Conservation (phyloP, 2,797 vertebrate genomes). For the Gymnoscopelus microlampas region DNA sequence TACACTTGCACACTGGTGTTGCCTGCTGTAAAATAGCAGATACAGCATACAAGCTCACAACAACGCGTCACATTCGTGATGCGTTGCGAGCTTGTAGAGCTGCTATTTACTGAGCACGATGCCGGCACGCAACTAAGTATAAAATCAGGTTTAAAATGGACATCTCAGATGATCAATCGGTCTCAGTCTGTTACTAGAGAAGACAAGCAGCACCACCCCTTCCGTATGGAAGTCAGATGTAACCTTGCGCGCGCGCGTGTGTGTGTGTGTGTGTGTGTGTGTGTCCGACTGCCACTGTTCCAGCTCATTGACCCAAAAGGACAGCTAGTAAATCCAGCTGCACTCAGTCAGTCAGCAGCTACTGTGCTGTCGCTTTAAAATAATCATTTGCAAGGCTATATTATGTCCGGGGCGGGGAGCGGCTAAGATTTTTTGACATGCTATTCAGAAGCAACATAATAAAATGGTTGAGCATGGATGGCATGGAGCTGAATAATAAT, state of each 20-base stretch:
- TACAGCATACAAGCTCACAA: no score
- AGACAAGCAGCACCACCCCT: constrained; percentile 21
- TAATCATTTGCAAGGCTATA: background rate
- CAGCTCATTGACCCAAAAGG: background rate
- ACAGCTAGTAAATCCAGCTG: constrained; percentile 6
- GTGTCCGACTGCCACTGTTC: constrained; percentile 27
- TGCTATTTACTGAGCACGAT: no score
- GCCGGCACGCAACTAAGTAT: no score
- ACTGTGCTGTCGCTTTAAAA: background rate
- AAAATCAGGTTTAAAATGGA: constrained; percentile 25
- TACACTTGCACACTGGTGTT: no score
- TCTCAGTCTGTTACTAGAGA: constrained; percentile 56
- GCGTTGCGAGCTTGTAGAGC: no score
- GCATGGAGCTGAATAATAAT: no score
- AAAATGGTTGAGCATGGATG: background rate
- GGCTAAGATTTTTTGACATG: background rate
- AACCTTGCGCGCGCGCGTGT: constrained; percentile 17
- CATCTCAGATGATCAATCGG: constrained; percentile 56
- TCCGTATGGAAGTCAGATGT: constrained; percentile 31
- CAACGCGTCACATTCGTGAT: no score
- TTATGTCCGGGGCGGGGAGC: background rate
- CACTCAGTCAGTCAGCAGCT: background rate
- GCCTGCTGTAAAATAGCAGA: no score
- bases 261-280: background rate
- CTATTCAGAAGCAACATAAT: background rate